Evolutionary conservation across 2,888 invertebrate species (phyloP), one percentile per base, ranked within the genome.

Genomic region (Adelognathus sp.): DNA sequence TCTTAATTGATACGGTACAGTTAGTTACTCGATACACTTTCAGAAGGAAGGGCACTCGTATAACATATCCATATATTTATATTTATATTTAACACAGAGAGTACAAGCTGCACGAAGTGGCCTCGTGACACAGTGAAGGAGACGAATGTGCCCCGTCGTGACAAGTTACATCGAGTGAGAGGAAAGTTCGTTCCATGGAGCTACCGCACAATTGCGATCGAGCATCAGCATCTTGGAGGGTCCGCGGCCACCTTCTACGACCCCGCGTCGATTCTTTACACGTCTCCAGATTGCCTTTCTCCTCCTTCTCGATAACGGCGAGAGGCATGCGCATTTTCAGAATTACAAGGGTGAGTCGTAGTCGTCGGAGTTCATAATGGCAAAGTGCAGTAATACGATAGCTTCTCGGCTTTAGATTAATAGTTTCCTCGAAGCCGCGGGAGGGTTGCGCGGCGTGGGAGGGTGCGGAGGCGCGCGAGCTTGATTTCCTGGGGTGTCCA

Each of bases 311-410:
- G 50, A 24, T 21, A 44, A 63, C 66, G 27, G 60, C 18, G 11
- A 24, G 52, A 56, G 33, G 66, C 46, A 18, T 41, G 50, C 50
- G 52, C 41, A 58, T 39, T 71, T 61, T n/a, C 11, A 14, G 67
- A 66, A 69, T 79, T 31, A 64, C 58, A 41, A 44, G 72, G 80
- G 69, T 73, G 63, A 63, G 52, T 73, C 64, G 44, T 33, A 41
- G 61, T 31, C 44, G 67, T 77, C 54, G 84, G 83, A 85, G 87
- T 86, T 87, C 85, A 86, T 87, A 87, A 88, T 87, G 85, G 84
- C 83, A 84, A 86, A 85, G 86, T 86, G 87, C 86, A 86, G 88
- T 84, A 85, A 85, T 85, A 81, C 81, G 85, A 85, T 84, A 83
- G 80, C 83, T 85, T 83, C 82, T 81, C 76, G 79, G 83, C 84